Evolutionary conservation across 2,888 invertebrate genomes (phyloP).

Genomic region (Chrysopilus asiliformis): DNA sequence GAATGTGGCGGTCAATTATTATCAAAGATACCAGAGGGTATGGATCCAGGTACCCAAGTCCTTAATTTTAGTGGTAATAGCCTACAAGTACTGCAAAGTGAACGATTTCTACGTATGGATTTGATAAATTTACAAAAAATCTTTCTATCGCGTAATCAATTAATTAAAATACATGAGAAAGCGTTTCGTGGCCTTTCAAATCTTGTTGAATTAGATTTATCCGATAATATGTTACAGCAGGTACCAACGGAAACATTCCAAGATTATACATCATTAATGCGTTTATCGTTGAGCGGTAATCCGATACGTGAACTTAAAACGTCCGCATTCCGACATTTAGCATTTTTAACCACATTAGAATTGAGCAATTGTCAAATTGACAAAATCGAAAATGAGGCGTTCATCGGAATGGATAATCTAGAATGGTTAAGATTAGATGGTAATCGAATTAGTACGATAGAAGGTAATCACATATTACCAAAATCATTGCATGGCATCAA

Average conservation of each 20-base stretch:
- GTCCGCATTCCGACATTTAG: conserved; percentile 59
- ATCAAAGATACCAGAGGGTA: conserved; percentile 60
- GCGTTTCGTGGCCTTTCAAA: conserved; percentile 76
- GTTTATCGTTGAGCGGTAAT: conserved; percentile 66
- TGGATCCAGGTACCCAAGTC: conserved; percentile 76
- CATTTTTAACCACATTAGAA: conserved; percentile 66
- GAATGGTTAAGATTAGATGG: conserved; percentile 76
- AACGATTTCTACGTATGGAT: conserved; percentile 64
- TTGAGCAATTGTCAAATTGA: conserved; percentile 69
- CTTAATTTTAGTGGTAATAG: conserved; percentile 75
- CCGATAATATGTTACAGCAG: conserved; percentile 62
- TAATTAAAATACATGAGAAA: conserved; percentile 62
- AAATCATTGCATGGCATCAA: conserved; percentile 64
- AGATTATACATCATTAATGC: conserved; percentile 69
- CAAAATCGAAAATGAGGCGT: conserved; percentile 62
- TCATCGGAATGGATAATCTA: conserved; percentile 63
- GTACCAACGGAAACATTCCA: conserved; percentile 68
- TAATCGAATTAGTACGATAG: conserved; percentile 61
- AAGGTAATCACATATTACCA: conserved; percentile 58
- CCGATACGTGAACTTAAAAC: conserved; percentile 60
- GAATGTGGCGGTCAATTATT: conserved; percentile 72
- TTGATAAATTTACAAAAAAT: conserved; percentile 79
- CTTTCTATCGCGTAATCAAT: conserved; percentile 62
- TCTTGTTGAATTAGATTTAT: conserved; percentile 76
- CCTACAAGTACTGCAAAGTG: conserved; percentile 60